These are phyloP conservation scores for Drusus annulatus DNA, from an alignment of 1,140 invertebrate genomes.

Conservation along the genomic window DNA sequence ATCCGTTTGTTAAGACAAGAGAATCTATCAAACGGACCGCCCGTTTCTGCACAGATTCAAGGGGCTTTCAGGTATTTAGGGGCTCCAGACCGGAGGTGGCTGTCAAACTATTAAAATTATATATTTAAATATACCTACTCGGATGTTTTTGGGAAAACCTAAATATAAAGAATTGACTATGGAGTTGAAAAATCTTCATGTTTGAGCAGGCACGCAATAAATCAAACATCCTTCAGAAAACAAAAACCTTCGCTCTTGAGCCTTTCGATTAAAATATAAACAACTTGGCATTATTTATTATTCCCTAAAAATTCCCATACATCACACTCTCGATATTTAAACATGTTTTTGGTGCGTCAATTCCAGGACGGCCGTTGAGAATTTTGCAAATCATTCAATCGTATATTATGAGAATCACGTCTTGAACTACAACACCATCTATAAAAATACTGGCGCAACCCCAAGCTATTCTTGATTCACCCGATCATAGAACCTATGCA, in stretches of 20 bases:
- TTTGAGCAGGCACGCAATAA: neutral
- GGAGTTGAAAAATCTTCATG: too few relatives aligned
- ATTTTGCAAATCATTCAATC: slow-evolving; percentile 29
- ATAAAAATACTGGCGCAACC: neutral
- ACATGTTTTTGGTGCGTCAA: slow-evolving; percentile 27
- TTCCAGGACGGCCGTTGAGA: slow-evolving; percentile 23
- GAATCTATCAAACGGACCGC: too few relatives aligned
- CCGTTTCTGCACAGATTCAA: too few relatives aligned
- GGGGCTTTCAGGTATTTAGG: too few relatives aligned
- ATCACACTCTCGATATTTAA: neutral
- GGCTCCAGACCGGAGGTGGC: too few relatives aligned
- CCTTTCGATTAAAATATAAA: neutral
- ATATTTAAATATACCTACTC: too few relatives aligned
- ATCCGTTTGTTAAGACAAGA: too few relatives aligned
- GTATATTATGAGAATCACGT: too few relatives aligned
- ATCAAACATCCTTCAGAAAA: neutral
- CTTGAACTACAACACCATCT: neutral
- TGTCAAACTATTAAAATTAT: too few relatives aligned
- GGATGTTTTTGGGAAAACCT: too few relatives aligned
- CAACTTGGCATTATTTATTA: too few relatives aligned
- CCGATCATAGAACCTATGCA: neutral
- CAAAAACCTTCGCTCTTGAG: neutral
- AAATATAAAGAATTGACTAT: too few relatives aligned
- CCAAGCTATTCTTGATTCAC: neutral
- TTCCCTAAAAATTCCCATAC: neutral